phyloP scores from a whole-genome alignment of 2,113 vertebrate genomes.

The Myotis lucifugus region DNA sequence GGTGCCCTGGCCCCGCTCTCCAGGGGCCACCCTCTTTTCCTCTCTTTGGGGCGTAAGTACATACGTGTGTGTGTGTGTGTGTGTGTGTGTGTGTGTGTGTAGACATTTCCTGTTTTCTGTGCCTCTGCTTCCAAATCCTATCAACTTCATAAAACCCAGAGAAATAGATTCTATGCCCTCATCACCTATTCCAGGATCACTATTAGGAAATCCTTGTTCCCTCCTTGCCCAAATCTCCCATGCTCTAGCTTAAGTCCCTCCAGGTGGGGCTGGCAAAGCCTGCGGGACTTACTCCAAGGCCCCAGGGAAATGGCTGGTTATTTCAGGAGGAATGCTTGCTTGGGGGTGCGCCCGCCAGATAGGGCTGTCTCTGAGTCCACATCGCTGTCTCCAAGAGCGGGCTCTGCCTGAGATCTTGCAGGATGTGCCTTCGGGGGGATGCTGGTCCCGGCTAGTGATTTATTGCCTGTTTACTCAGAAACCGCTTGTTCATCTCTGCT shows the following conservation, averaged over 20 bases:
- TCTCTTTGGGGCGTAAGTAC: background rate
- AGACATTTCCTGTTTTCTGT: background rate
- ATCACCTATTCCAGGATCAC: background rate
- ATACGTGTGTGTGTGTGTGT: background rate
- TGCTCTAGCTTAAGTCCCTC: background rate
- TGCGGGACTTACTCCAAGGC: background rate
- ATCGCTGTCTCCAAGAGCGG: background rate
- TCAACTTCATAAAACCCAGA: background rate
- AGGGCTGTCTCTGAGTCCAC: background rate
- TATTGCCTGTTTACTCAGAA: slow-evolving; percentile 45
- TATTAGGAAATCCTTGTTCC: background rate
- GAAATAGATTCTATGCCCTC: background rate
- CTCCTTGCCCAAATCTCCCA: background rate
- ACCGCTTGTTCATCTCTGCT: background rate
- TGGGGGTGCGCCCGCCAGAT: background rate
- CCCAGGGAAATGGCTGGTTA: background rate
- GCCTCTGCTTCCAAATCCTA: background rate
- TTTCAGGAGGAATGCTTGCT: background rate
- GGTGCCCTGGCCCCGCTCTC: background rate
- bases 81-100: background rate
- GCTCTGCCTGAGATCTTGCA: background rate
- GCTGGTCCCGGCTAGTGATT: background rate
- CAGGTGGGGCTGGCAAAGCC: background rate
- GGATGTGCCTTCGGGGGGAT: background rate
- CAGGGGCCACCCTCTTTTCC: too few relatives aligned